Evolutionary conservation across 30 jellyfish, hydroid and myxozoan genomes (phyloP).

Genomic region (Hydra vulgaris): DNA sequence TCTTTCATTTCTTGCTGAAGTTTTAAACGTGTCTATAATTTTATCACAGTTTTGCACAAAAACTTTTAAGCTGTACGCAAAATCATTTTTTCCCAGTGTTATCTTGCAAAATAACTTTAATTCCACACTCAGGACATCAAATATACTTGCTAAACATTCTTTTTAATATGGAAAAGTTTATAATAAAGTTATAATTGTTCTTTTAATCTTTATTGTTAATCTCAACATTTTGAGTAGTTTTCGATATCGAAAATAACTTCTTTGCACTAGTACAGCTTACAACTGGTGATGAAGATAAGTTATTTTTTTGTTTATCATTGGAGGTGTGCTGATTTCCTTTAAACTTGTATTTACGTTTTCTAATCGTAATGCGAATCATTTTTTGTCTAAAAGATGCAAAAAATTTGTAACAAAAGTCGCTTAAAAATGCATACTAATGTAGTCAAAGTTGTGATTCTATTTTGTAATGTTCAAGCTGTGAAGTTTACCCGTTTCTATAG

Average conservation of each 20-base stretch:
- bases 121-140: not conserved
- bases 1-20: not conserved
- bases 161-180: not conserved
- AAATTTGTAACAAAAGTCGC: not conserved
- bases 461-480: not conserved
- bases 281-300: not conserved
- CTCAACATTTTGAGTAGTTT: too few species aligned
- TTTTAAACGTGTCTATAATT: not conserved
- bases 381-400: not conserved
- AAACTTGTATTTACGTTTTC: not conserved
- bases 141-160: not conserved
- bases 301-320: not conserved
- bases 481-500: not conserved
- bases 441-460: not conserved
- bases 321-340: not conserved
- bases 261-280: not conserved
- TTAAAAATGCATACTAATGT: not conserved
- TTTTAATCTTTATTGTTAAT: too few species aligned
- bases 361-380: not conserved
- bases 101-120: not conserved
- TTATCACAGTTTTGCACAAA: not conserved
- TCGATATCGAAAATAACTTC: not conserved
- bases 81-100: not conserved
- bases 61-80: not conserved
- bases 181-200: too few species aligned